phyloP scores from a whole-genome alignment of 30 jellyfish, hydroid and myxozoan species.

The Haliclystus octoradiatus region DNA sequence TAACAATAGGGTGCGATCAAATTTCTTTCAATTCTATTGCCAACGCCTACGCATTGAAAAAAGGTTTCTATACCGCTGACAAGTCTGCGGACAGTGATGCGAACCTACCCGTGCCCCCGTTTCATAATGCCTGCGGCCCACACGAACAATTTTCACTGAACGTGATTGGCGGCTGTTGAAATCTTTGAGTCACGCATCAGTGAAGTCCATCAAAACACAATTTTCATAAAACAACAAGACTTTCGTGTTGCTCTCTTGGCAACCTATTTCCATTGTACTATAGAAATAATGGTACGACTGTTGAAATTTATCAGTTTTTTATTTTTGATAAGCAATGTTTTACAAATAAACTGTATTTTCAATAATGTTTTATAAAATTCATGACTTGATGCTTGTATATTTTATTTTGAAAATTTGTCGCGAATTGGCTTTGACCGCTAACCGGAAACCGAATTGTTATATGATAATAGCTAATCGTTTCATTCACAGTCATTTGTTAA shows the following conservation, averaged over 20 bases:
- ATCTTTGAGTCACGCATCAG: neutral
- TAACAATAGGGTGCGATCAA: neutral
- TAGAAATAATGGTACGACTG: too few species aligned
- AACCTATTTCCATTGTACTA: too few species aligned
- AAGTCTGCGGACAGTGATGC: neutral
- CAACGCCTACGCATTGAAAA: neutral
- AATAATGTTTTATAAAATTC: too few species aligned
- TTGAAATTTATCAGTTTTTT: too few species aligned
- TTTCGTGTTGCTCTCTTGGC: too few species aligned
- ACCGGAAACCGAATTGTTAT: neutral
- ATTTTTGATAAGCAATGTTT: too few species aligned
- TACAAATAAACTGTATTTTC: too few species aligned
- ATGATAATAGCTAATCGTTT: neutral
- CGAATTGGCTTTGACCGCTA: neutral
- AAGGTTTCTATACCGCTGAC: neutral
- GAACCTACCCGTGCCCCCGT: neutral
- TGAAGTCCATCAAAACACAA: neutral
- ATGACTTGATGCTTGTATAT: too few species aligned
- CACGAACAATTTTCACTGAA: neutral
- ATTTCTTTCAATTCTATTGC: neutral
- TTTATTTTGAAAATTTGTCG: too few species aligned
- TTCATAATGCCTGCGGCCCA: slow-evolving; percentile 1
- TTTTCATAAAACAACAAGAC: neutral
- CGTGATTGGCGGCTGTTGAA: neutral
- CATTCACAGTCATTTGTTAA: neutral